Base-by-base conservation (phyloP, 2,113 vertebrate species). In the Taxidea taxus region DNA sequence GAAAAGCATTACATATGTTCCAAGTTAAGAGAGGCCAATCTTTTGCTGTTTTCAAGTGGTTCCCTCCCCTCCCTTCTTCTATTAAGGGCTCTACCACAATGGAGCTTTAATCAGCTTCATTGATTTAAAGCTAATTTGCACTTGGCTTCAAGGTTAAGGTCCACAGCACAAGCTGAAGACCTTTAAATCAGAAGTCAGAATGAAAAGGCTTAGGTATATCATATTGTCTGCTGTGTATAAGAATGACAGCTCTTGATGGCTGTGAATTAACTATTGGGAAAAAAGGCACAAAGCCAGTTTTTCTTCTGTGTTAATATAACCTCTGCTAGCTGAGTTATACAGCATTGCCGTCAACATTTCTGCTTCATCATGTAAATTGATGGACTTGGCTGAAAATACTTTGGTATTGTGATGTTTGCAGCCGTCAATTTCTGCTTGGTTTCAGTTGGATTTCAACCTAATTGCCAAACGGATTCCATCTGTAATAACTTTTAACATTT, bases 81-180 rank as follows among this genome's bases (percentile, higher is more conserved):
- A 96, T 98, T 98, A 99, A 98, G 94, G 96, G 97, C 96, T 98
- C 94, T 70, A 94, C 96, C 97, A 99, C 99, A 99, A 99, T 98
- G 98, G 96, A 97, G 98, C 98, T 99, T 99, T 99, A 99, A 99
- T 99, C 99, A 99, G 99, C 99, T 98, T 98, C 98, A 98, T 99
- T 99, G 99, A 99, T 99, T 99, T 99, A 99, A 99, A 99, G 98
- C 98, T 99, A 98, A 99, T 99, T 99, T 99, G 98, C 98, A 98
- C 98, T 99, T 99, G 98, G 99, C 99, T 99, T 99, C 98, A 98
- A 99, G 99, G 98, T 98, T 99, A 98, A 99, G 98, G 99, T 98
- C 98, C 98, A 97, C 58, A 98, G 98, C 98, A 98, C 98, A 99
- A 98, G 97, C 98, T 98, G 98, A 98, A 98, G 98, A 98, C 98